phyloP scores from a whole-genome alignment of 2,888 invertebrate genomes.

The Cryptophagus acutangulus region DNA sequence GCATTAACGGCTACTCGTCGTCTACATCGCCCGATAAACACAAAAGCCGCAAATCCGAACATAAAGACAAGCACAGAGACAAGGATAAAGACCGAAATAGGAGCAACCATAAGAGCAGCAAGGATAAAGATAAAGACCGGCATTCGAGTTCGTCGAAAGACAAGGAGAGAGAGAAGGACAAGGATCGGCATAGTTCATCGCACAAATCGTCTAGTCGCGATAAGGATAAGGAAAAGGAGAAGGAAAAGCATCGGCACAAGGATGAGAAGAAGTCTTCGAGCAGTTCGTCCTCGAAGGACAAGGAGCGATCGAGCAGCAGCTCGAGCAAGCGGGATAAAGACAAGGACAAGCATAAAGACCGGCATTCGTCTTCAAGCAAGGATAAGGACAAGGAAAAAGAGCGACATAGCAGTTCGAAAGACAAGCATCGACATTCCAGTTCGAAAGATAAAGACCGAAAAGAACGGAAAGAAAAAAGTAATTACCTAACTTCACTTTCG shows the following conservation, averaged over 20 bases:
- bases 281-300: slow-evolving; percentile 39
- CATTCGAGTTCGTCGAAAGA: slow-evolving; percentile 51
- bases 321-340: slow-evolving; percentile 35
- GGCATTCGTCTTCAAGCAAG: slow-evolving; percentile 42
- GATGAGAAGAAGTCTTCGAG: slow-evolving; percentile 34
- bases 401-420: slow-evolving; percentile 44
- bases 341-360: slow-evolving; percentile 36
- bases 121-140: slow-evolving; percentile 41
- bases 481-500: slow-evolving; percentile 20
- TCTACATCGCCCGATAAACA: slow-evolving; percentile 50
- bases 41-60: slow-evolving; percentile 55
- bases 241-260: slow-evolving; percentile 42
- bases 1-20: slow-evolving; percentile 66
- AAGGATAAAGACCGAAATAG: slow-evolving; percentile 42
- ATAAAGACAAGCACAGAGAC: slow-evolving; percentile 58
- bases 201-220: slow-evolving; percentile 36
- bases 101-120: slow-evolving; percentile 31
- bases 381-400: slow-evolving; percentile 38
- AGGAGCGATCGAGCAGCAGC: slow-evolving; percentile 49
- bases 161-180: slow-evolving; percentile 46
- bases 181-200: slow-evolving; percentile 44
- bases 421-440: slow-evolving; percentile 40
- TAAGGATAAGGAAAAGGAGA: slow-evolving; percentile 34
- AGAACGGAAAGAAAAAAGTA: slow-evolving; percentile 39
- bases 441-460: slow-evolving; percentile 58